Conservation (phyloP, 2,797 vertebrate species). For the Sebastes jordani region DNA sequence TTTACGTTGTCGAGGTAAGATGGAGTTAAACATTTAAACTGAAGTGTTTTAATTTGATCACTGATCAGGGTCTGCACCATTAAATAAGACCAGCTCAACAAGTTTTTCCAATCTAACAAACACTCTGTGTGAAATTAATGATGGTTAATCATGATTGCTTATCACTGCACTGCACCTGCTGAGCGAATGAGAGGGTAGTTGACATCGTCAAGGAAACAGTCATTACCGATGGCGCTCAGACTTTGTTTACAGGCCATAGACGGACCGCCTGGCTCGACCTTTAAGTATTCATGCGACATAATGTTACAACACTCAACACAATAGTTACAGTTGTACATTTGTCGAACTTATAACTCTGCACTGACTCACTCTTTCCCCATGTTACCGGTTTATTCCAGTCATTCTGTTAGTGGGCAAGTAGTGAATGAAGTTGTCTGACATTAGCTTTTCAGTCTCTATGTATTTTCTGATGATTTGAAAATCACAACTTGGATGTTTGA, state of each 20-base stretch:
- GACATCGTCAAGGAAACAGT: conserved; percentile 20
- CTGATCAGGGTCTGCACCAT: neutral
- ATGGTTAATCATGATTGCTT: neutral
- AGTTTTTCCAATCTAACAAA: neutral
- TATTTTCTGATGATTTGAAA: neutral
- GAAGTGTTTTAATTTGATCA: neutral
- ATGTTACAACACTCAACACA: neutral
- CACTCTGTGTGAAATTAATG: neutral
- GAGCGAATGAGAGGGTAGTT: neutral
- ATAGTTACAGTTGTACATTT: neutral
- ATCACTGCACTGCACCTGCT: neutral
- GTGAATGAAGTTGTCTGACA: neutral
- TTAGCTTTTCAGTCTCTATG: neutral
- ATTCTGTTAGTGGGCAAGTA: neutral
- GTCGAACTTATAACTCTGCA: neutral
- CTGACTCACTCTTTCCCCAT: neutral
- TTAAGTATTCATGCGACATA: neutral
- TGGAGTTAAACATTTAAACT: neutral
- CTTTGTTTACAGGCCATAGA: conserved; percentile 7
- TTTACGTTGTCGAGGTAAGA: neutral
- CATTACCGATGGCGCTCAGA: neutral
- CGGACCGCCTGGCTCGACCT: neutral
- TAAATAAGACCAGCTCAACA: neutral
- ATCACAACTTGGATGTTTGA: neutral
- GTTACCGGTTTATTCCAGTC: neutral